Evolutionary conservation across 2,113 vertebrate genomes (phyloP).

Genomic region (Podarcis muralis): DNA sequence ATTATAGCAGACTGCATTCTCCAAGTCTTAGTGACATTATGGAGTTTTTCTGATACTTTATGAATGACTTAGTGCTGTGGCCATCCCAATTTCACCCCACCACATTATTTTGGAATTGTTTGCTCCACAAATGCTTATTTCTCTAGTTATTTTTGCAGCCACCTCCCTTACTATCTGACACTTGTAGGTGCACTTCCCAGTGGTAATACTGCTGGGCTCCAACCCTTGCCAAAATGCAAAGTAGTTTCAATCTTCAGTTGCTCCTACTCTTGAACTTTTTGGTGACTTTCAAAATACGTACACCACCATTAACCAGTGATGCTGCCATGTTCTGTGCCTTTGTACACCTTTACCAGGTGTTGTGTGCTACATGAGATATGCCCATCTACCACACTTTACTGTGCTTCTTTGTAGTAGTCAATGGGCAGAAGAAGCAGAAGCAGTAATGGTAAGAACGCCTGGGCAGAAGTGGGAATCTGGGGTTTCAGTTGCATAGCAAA

Average conservation of each 20-base stretch:
- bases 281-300: neutral
- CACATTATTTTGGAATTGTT: neutral
- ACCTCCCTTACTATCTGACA: too few relatives aligned
- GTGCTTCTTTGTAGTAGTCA: neutral
- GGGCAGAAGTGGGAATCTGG: neutral
- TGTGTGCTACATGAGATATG: neutral
- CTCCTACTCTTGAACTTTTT: neutral
- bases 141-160: too few relatives aligned
- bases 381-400: neutral
- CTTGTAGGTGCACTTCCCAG: neutral
- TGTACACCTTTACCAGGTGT: neutral
- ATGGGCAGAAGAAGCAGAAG: neutral
- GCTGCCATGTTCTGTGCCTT: neutral
- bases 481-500: neutral
- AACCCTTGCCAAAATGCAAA: neutral
- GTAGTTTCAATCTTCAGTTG: neutral
- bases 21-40: neutral
- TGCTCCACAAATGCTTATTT: neutral
- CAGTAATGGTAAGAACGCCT: neutral
- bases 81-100: neutral
- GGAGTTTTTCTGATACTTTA: neutral
- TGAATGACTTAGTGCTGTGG: neutral
- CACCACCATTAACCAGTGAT: neutral
- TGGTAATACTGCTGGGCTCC: neutral
- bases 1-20: neutral